Evolutionary conservation across 1,140 invertebrate genomes (phyloP).

Genomic region (Odontomachus brunneus): DNA sequence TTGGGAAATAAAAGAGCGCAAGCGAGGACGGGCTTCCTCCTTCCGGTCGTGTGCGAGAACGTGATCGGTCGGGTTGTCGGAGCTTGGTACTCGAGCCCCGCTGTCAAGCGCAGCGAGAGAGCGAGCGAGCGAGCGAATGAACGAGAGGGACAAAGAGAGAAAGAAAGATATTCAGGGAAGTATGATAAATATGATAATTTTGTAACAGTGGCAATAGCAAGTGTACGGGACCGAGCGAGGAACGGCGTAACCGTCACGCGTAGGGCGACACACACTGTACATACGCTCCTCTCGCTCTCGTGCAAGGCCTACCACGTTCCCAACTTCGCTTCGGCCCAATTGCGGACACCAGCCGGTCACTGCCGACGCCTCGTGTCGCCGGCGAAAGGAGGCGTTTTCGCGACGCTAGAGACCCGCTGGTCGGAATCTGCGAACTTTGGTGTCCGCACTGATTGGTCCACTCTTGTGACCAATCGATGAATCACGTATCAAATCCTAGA

Average conservation of each 20-base stretch:
- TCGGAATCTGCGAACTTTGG: neutral
- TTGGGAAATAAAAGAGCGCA: conserved; percentile 69
- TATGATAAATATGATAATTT: neutral
- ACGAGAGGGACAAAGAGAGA: neutral
- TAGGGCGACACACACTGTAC: neutral
- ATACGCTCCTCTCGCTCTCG: conserved; percentile 1
- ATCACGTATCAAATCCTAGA: too few species aligned
- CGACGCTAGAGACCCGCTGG: neutral
- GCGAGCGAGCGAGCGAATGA: conserved; percentile 13
- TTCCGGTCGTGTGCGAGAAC: conserved; percentile 20
- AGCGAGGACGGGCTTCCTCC: conserved; percentile 22
- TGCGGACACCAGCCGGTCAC: conserved; percentile 77
- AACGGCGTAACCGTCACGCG: neutral
- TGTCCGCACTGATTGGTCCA: too few species aligned
- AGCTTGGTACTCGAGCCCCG: conserved; percentile 42
- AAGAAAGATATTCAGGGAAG: neutral
- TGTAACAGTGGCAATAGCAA: neutral
- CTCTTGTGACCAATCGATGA: too few species aligned
- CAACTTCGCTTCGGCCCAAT: neutral
- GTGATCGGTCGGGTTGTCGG: conserved; percentile 48
- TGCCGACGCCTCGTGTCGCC: conserved; percentile 66
- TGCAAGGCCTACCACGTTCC: conserved; percentile 40
- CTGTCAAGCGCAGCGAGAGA: conserved; percentile 27
- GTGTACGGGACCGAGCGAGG: neutral
- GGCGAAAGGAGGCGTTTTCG: conserved; percentile 23